phyloP scores from a whole-genome alignment of 2,113 vertebrate species.

The Micronycteris hirsuta region DNA sequence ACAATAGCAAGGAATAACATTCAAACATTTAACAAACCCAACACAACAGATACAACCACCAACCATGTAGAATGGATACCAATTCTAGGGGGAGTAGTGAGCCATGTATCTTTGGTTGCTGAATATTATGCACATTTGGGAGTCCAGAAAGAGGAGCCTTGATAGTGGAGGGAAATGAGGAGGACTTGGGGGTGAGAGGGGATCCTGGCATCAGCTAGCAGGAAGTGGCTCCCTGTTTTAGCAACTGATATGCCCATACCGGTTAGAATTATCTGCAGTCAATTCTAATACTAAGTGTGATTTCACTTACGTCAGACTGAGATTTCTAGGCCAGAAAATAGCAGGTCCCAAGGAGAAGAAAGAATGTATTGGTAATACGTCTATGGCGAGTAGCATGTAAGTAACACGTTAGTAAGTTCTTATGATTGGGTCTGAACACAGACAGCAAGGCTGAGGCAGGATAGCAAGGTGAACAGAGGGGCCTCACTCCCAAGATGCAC shows the following conservation, averaged over 20 bases:
- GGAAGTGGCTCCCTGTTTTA: background rate
- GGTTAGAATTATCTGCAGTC: background rate
- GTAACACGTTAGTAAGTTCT: background rate
- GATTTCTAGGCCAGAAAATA: background rate
- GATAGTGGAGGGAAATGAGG: background rate
- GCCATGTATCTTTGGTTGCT: background rate
- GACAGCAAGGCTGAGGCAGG: background rate
- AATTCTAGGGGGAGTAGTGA: accelerated
- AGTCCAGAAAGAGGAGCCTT: background rate
- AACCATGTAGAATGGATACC: background rate
- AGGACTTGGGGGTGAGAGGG: background rate
- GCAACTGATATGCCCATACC: background rate
- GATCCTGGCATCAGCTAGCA: background rate
- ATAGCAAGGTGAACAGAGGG: background rate
- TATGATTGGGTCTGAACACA: background rate
- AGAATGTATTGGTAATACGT: background rate
- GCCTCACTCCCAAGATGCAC: accelerated
- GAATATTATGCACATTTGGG: background rate
- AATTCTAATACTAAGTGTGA: background rate
- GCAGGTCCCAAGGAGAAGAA: background rate
- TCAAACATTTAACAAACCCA: background rate
- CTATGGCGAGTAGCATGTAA: background rate
- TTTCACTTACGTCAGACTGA: background rate
- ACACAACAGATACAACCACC: background rate
- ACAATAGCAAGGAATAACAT: background rate